Evolutionary conservation across 2,113 vertebrate genomes (phyloP).

Genomic region (Spheniscus mendiculus): DNA sequence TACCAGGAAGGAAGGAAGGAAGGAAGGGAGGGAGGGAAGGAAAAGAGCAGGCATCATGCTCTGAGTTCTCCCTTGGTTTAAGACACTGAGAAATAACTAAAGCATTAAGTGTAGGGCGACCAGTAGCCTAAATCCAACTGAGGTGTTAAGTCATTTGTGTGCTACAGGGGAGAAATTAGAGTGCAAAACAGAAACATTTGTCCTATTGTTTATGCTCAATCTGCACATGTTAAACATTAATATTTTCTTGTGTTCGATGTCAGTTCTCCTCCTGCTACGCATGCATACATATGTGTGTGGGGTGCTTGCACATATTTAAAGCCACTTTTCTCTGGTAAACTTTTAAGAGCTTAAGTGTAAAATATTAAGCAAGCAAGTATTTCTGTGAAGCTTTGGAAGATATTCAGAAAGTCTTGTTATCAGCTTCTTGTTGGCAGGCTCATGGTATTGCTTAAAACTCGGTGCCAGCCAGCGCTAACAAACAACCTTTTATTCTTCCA

Average conservation of each 20-base stretch:
- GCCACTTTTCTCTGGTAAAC: slow-evolving; percentile 36
- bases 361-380: slow-evolving; percentile 41
- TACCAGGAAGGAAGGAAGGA: not conserved
- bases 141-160: not conserved
- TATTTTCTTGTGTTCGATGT: not conserved
- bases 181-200: not conserved
- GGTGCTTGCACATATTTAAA: not conserved
- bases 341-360: slow-evolving; percentile 55
- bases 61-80: not conserved
- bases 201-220: not conserved
- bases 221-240: slow-evolving; percentile 15
- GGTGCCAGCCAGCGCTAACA: slow-evolving; percentile 64
- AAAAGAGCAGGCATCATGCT: not conserved
- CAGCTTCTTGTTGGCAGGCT: slow-evolving; percentile 64
- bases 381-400: slow-evolving; percentile 70
- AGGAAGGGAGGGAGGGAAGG: not conserved
- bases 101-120: not conserved
- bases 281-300: not conserved
- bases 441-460: slow-evolving; percentile 45
- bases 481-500: slow-evolving; percentile 67
- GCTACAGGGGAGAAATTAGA: not conserved
- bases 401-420: slow-evolving; percentile 71
- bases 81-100: not conserved
- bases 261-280: not conserved
- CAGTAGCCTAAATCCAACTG: not conserved